phyloP scores from a whole-genome alignment of 2,888 invertebrate genomes.

The Drepana falcataria region DNA sequence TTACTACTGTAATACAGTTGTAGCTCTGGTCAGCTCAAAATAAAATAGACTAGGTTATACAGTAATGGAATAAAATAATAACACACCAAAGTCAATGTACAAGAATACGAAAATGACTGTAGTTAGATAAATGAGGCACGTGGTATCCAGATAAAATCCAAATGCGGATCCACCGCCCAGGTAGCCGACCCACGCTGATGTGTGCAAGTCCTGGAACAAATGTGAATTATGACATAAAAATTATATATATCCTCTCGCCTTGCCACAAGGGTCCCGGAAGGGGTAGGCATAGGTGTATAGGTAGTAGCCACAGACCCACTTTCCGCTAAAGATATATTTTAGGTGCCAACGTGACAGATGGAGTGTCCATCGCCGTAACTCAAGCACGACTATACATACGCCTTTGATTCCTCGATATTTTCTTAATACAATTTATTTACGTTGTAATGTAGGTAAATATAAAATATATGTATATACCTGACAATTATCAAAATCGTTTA shows the following conservation, averaged over 20 bases:
- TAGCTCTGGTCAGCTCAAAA: no score
- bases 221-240: no score
- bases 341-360: no score
- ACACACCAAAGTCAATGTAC: conserved; percentile 65
- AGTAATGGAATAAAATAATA: background rate
- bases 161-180: conserved; percentile 81
- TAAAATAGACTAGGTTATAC: background rate
- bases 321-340: no score
- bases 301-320: no score
- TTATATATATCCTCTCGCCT: background rate
- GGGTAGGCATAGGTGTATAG: no score
- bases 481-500: conserved; percentile 78
- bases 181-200: conserved; percentile 83
- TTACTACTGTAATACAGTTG: no score
- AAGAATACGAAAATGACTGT: conserved; percentile 83
- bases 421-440: no score
- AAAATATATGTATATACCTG: conserved; percentile 52
- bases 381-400: no score
- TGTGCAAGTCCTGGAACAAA: conserved; percentile 78
- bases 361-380: no score
- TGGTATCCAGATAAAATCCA: conserved; percentile 82
- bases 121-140: conserved; percentile 81
- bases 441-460: no score
- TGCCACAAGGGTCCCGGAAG: background rate
- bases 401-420: no score